phyloP scores from a whole-genome alignment of 2,888 invertebrate species.

The Pollenia labialis region DNA sequence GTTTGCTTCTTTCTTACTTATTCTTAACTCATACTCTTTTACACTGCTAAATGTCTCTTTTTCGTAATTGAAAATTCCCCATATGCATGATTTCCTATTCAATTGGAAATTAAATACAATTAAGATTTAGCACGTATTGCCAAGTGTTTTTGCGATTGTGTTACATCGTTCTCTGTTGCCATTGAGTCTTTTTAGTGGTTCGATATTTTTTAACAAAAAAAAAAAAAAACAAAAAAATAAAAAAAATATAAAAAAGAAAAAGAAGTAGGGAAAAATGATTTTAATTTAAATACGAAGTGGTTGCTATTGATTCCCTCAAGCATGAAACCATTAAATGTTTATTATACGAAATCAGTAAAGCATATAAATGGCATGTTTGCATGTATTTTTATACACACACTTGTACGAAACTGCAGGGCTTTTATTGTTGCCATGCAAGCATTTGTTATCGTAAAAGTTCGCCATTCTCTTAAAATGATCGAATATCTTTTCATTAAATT shows the following conservation, averaged over 20 bases:
- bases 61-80: neutral
- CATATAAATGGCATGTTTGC: constrained; percentile 50
- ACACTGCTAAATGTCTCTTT: neutral
- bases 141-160: constrained; percentile 42
- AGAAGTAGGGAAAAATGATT: constrained; percentile 16
- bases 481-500: too few relatives aligned
- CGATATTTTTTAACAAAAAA: constrained; percentile 14
- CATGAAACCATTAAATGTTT: constrained; percentile 68
- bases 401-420: neutral
- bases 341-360: constrained; percentile 66
- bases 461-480: too few relatives aligned
- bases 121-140: constrained; percentile 56
- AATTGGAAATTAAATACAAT: constrained; percentile 53
- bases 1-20: neutral
- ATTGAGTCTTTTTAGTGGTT: constrained; percentile 12
- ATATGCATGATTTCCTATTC: constrained; percentile 15
- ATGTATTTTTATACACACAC: constrained; percentile 5
- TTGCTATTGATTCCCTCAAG: constrained; percentile 57
- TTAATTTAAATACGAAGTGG: constrained; percentile 61
- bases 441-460: too few relatives aligned
- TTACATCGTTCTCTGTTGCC: constrained; percentile 9
- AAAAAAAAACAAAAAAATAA: neutral
- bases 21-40: neutral
- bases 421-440: too few relatives aligned
- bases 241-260: neutral